Evolutionary conservation across 2,797 vertebrate genomes (phyloP), one percentile per base, ranked within the genome.

Genomic region (Mareca penelope): DNA sequence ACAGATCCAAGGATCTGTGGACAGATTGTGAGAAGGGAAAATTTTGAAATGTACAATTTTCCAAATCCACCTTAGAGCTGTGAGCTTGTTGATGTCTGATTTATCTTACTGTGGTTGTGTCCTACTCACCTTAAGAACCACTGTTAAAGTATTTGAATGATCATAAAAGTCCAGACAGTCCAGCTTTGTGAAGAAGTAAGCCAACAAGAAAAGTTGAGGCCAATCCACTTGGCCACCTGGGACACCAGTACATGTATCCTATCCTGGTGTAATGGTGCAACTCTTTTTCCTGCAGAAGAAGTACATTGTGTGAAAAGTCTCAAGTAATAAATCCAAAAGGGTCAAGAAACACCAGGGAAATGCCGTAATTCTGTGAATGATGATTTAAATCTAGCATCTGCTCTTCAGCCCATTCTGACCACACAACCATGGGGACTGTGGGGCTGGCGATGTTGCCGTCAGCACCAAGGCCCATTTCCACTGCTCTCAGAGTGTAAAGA

Each of bases 351-450:
- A 53, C 9, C 14, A 28, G 50, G 50, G 67, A 69, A 57, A 59
- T 35, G 7, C 44, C 16, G 29, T 55, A 69, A 37, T 88, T 93
- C 42, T 26, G 37, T 37, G 56, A 80, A 82, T 48, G 31, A 31
- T 67, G 84, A 52, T 85, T 85, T 72, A 89, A 94, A 86, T 73
- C 0, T 26, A 21, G 0, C 29, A 9, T n/a, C 53, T 90, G 71
- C 31, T 75, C 28, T 90, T 87, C 37, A 55, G 60, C 35, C 18
- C 17, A 53, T 10, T 80, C 69, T 69, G 50, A 28, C 26, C 50
- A 52, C 1, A 1, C 1, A 5, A 2, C 2, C 68, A 9, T 40
- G 39, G n/a, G 24, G 22, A 7, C 9, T 42, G 9, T 26, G 75
- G 37, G 61, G 9, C 31, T 85, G 59, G 46, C 64, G 23, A 52